Base-by-base conservation (phyloP, 1,140 invertebrate genomes). In the Doryteuthis pealeii region DNA sequence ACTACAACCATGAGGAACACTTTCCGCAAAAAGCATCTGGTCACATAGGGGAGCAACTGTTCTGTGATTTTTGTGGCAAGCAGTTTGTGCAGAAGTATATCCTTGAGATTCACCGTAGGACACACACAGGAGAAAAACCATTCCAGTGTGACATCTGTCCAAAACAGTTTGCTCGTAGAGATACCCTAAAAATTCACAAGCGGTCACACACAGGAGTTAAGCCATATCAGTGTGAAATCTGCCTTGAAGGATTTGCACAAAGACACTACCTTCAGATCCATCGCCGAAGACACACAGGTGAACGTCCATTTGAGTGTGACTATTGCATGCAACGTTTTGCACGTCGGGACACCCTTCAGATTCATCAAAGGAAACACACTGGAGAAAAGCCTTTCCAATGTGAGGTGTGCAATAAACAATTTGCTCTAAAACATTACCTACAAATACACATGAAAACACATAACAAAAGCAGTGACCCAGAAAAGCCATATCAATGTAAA, bases 341-440 rank as follows among this genome's bases (percentile, higher is more conserved):
- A 28, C 28, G 66, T 22, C n/a, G 66, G 12, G 32, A 68, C 22
- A 68, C 28, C 6, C 31, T 68, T 8, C 28, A 32, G 18, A 31
- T 32, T 3, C 66, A 68, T 22, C 30, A 32, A 31, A 0, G n/a
- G 66, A 68, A 18, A 14, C 66, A 68, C 32, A 68, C 26, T 68
- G 78, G 78, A 22, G 78, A 79, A 54, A 74, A 76, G 32, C 86
- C 86, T 1, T 96, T 94, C 86, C 94, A 94, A 1, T 96, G 95
- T 86, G 95, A 96, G 82, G 92, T 94, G 84, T 96, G 95, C 86
- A 94, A 94, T 10, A 93, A 93, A 49, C 92, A 94, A 85, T 96
- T 97, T 85, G 94, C 94, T 70, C 90, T 94, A 35, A 95, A 95
- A 83, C 94, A 95, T 83, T 95, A 95, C 85, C 92, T 90, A 90